A percentile compares a stretch with the other conserved stretches of the same genome.
phyloP scores from a whole-genome alignment of 2,888 invertebrate genomes.

The Fragum sueziense region DNA sequence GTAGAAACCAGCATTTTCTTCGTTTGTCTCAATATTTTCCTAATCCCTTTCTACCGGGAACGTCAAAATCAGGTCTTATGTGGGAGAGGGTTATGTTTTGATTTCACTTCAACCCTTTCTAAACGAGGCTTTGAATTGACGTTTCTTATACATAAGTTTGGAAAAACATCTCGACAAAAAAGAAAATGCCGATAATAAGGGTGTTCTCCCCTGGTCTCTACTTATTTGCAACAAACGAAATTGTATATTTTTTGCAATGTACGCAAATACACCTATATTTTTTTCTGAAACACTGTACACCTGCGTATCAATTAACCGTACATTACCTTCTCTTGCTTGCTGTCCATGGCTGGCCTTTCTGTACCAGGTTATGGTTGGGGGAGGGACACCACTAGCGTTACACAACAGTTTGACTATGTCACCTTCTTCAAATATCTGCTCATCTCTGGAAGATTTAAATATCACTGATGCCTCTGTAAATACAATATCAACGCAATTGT shows the following conservation, averaged over 20 bases:
- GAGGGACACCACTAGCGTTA: conserved; percentile 89
- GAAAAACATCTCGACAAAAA: background rate
- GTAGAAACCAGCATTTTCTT: too few species aligned
- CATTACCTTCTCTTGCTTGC: background rate
- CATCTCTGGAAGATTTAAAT: too few species aligned
- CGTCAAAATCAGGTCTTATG: background rate
- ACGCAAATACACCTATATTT: background rate
- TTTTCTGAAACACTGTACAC: background rate
- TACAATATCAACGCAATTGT: too few species aligned
- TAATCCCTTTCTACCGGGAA: background rate
- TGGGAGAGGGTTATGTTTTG: too few species aligned
- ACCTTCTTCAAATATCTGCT: conserved; percentile 90
- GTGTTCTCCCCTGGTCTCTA: background rate
- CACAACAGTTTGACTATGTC: conserved; percentile 94
- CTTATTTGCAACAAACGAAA: background rate
- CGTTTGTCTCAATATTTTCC: too few species aligned
- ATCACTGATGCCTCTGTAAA: too few species aligned
- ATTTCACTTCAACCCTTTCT: background rate
- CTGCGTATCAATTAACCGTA: background rate
- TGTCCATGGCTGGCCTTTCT: conserved; percentile 20
- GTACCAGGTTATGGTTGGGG: conserved; percentile 96
- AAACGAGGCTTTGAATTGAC: background rate
- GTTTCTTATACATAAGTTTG: too few species aligned
- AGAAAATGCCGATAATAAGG: background rate
- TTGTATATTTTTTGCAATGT: background rate